Evolutionary conservation across 2,888 invertebrate species (phyloP).

Genomic region (Diarsia mendica): DNA sequence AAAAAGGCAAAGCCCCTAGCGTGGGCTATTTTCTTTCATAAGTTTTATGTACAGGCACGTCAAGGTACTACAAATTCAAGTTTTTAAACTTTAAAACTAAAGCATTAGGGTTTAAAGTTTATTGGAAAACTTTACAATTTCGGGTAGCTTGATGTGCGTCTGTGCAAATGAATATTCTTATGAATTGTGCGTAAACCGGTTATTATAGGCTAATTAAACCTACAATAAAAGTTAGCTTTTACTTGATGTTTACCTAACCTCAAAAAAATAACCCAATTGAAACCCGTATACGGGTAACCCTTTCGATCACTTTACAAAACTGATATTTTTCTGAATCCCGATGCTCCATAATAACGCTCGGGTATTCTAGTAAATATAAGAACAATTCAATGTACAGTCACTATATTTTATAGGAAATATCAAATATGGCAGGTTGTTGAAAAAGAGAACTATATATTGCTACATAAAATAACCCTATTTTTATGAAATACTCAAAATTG

Average conservation of each 20-base stretch:
- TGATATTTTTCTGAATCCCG: background rate
- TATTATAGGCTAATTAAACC: background rate
- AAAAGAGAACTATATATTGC: conserved; percentile 19
- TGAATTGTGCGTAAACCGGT: background rate
- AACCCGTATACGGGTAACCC: background rate
- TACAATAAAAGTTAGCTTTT: background rate
- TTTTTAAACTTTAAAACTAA: no score
- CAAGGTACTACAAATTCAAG: no score
- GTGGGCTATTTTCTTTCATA: background rate
- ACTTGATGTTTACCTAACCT: background rate
- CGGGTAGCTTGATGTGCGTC: no score
- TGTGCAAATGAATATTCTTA: no score
- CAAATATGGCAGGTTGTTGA: conserved; percentile 17
- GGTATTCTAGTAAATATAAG: conserved; percentile 24
- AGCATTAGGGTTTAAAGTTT: no score
- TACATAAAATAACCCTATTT: conserved; percentile 37
- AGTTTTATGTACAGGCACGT: no score
- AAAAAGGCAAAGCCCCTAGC: background rate
- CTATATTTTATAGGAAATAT: conserved; percentile 51
- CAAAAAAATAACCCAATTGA: background rate
- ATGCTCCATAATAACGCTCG: background rate
- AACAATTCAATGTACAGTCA: conserved; percentile 56
- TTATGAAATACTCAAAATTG: conserved; percentile 48
- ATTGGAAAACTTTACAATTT: no score
- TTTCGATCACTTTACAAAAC: background rate